Conservation (phyloP, 2,797 vertebrate genomes). For the Xyrichtys novacula region DNA sequence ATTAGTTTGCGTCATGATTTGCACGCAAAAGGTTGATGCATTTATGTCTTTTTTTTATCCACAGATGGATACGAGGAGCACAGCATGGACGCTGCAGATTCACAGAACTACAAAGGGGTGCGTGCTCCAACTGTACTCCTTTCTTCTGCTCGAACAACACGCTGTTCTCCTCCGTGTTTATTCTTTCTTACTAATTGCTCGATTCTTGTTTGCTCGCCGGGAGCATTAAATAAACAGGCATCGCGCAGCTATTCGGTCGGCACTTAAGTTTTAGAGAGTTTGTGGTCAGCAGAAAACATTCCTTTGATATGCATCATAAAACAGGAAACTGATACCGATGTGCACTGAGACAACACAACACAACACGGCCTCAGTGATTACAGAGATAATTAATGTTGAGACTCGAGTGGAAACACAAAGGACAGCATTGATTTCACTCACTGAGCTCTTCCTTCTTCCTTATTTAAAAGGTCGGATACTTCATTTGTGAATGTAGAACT, state of each 20-base stretch:
- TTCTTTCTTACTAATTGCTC: not conserved
- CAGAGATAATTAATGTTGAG: not conserved
- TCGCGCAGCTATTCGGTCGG: slow-evolving; percentile 15
- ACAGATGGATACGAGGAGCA: slow-evolving; percentile 75
- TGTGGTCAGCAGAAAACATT: slow-evolving; percentile 10
- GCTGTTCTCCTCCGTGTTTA: not conserved
- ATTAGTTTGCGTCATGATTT: not conserved
- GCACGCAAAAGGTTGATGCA: no score
- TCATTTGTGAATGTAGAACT: no score
- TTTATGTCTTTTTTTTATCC: slow-evolving; percentile 36
- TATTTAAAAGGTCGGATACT: not conserved
- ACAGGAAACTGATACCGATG: slow-evolving; percentile 35
- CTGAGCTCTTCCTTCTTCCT: slow-evolving; percentile 3
- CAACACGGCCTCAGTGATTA: not conserved
- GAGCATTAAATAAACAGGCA: slow-evolving; percentile 4
- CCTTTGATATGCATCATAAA: slow-evolving; percentile 23
- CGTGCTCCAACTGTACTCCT: slow-evolving; percentile 1
- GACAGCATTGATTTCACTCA: not conserved
- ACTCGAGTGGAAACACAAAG: not conserved
- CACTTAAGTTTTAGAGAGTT: slow-evolving; percentile 15
- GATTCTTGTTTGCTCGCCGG: slow-evolving; percentile 9
- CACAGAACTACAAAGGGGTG: slow-evolving; percentile 83
- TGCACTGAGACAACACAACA: slow-evolving; percentile 11
- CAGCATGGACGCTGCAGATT: slow-evolving; percentile 67
- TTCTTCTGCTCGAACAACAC: not conserved